Percentiles rank a stretch among this genome's conserved stretches.
These are phyloP conservation scores for Eurystomus glaucurus DNA, from an alignment of 2,797 vertebrate species.

Conservation along the genomic window DNA sequence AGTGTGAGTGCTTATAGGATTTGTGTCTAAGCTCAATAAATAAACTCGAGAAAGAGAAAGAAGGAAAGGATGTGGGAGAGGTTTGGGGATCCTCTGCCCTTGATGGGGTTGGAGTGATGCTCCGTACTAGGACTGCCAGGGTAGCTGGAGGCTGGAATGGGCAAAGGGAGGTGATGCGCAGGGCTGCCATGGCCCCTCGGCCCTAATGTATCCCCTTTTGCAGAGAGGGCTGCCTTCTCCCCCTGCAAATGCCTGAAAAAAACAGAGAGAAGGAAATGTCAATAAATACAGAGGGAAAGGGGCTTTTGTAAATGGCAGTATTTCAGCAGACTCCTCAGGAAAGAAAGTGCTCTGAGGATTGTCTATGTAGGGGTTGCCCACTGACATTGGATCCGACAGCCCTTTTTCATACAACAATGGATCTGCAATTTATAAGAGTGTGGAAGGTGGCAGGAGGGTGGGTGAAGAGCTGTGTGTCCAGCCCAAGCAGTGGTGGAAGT, in stretches of 20 bases:
- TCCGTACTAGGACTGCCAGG: not conserved
- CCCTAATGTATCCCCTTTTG: not conserved
- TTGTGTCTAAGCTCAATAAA: conserved; percentile 20
- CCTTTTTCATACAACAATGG: not conserved
- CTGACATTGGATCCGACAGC: not conserved
- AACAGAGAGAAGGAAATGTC: not conserved
- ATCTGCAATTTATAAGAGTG: not conserved
- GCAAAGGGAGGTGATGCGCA: not conserved
- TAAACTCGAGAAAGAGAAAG: not conserved
- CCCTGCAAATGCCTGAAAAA: not conserved
- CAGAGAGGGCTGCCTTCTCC: not conserved
- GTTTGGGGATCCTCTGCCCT: not conserved
- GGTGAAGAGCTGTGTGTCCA: not conserved
- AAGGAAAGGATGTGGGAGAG: not conserved
- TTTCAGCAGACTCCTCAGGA: not conserved
- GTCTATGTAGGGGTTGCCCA: not conserved
- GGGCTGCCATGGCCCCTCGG: not conserved
- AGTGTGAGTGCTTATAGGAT: not conserved
- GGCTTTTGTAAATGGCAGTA: not conserved
- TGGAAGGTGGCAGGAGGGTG: not conserved
- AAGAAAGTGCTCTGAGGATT: not conserved
- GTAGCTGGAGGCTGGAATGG: not conserved
- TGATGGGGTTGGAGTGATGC: not conserved
- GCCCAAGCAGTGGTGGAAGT: not conserved
- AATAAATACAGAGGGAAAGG: not conserved